A percentile compares a stretch with the other conserved stretches of the same genome.
These are phyloP conservation scores for Euspilapteryx auroguttella DNA, from an alignment of 2,888 invertebrate genomes.

Conservation along the genomic window DNA sequence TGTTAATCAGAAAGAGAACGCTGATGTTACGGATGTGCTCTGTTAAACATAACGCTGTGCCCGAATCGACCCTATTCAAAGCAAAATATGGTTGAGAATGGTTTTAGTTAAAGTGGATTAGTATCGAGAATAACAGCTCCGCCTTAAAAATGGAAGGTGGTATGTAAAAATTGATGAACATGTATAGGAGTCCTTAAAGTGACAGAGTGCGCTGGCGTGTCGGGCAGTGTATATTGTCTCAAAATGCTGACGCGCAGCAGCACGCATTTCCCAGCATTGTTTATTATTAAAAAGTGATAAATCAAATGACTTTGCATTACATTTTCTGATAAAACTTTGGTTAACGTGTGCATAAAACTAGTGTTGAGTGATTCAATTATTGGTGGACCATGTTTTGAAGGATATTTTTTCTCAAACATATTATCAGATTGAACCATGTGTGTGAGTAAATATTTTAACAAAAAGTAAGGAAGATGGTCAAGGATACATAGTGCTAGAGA, in stretches of 20 bases:
- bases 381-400: too few species aligned
- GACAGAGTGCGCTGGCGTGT: constrained; percentile 59
- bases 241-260: constrained; percentile 49
- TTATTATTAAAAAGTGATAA: constrained; percentile 58
- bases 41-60: too few species aligned
- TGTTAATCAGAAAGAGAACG: constrained; percentile 34
- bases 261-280: constrained; percentile 39
- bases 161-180: constrained; percentile 63
- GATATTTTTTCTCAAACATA: too few species aligned
- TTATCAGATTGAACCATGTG: too few species aligned
- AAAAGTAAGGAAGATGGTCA: too few species aligned
- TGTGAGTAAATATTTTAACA: too few species aligned
- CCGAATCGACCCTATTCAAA: too few species aligned
- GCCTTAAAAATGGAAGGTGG: constrained; percentile 63
- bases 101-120: too few species aligned
- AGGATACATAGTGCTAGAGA: too few species aligned
- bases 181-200: constrained; percentile 61
- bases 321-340: constrained; percentile 12
- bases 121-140: constrained; percentile 50
- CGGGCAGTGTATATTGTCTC: constrained; percentile 58
- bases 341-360: not conserved
- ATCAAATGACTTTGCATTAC: constrained; percentile 54
- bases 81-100: too few species aligned
- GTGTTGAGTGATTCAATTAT: not conserved
- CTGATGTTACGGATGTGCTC: constrained; percentile 27